Conservation (phyloP, 2,888 invertebrate species). For the Parnassius smintheus region DNA sequence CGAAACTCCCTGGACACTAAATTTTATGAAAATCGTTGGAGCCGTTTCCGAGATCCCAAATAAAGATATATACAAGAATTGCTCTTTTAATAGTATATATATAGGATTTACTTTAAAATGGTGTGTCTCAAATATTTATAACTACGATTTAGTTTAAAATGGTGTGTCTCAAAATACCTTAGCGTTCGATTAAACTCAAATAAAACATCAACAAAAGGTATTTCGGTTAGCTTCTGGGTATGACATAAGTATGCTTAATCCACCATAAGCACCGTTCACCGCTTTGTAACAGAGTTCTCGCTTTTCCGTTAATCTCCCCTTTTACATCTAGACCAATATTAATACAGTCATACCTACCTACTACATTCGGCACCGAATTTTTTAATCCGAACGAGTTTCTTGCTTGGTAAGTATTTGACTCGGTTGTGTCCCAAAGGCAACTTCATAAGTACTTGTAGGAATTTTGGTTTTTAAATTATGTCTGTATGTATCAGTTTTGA, state of each 20-base stretch:
- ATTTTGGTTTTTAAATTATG: conserved; percentile 3
- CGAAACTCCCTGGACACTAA: too few relatives aligned
- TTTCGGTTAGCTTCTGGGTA: too few relatives aligned
- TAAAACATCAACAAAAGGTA: too few relatives aligned
- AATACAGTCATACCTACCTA: not conserved
- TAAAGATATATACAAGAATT: too few relatives aligned
- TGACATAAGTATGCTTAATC: not conserved
- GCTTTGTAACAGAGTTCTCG: conserved; percentile 17
- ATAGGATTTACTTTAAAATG: too few relatives aligned
- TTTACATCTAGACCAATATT: conserved; percentile 7
- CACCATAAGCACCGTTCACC: conserved; percentile 15
- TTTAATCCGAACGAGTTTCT: not conserved
- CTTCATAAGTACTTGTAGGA: conserved; percentile 19
- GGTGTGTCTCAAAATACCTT: too few relatives aligned
- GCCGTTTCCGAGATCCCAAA: too few relatives aligned
- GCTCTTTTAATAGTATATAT: too few relatives aligned
- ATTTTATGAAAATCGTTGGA: too few relatives aligned
- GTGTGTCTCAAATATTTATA: too few relatives aligned
- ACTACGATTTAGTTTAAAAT: too few relatives aligned
- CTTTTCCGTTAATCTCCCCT: conserved; percentile 22
- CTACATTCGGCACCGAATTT: not conserved
- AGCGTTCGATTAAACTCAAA: too few relatives aligned
- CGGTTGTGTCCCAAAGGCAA: conserved; percentile 14
- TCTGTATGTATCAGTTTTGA: not conserved
- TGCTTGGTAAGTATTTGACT: conserved; percentile 15